These are phyloP conservation scores for Parasteatoda tepidariorum DNA, from an alignment of 1,140 invertebrate species.

Conservation along the genomic window DNA sequence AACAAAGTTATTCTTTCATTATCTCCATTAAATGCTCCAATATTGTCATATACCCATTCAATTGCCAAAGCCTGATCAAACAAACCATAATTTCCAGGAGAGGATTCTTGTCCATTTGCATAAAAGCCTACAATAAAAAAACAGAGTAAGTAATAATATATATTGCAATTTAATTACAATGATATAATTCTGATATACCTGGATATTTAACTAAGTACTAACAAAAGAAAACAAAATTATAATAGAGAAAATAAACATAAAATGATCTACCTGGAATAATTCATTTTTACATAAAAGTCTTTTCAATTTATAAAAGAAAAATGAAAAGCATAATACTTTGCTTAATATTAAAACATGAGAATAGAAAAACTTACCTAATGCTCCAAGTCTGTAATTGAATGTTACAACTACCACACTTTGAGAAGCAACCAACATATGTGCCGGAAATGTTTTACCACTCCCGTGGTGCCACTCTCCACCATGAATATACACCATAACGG, in stretches of 20 bases:
- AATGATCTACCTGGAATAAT: too few species aligned
- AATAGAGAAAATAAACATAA: too few species aligned
- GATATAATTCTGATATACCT: too few species aligned
- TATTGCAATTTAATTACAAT: too few species aligned
- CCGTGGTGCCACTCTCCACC: slow-evolving; percentile 95
- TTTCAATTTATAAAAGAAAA: too few species aligned
- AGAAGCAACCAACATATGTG: slow-evolving; percentile 90
- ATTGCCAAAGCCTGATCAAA: slow-evolving; percentile 92
- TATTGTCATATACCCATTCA: slow-evolving; percentile 92
- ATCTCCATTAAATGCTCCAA: slow-evolving; percentile 90
- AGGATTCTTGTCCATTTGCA: slow-evolving; percentile 91
- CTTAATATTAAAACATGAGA: too few species aligned
- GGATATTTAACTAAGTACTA: too few species aligned
- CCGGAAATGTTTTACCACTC: slow-evolving; percentile 92
- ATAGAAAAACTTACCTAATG: slow-evolving; percentile 88
- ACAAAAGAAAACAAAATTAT: too few species aligned
- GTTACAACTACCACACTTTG: slow-evolving; percentile 96
- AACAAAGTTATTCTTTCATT: slow-evolving; percentile 88
- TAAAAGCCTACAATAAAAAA: slow-evolving; percentile 79
- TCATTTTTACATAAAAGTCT: too few species aligned
- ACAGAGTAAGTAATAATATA: background rate
- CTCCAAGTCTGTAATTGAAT: slow-evolving; percentile 95
- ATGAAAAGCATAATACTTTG: too few species aligned
- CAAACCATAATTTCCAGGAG: slow-evolving; percentile 97
- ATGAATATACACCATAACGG: slow-evolving; percentile 98